Evolutionary conservation across 2,888 invertebrate species (phyloP).

Genomic region (Monoplex corrugatus): DNA sequence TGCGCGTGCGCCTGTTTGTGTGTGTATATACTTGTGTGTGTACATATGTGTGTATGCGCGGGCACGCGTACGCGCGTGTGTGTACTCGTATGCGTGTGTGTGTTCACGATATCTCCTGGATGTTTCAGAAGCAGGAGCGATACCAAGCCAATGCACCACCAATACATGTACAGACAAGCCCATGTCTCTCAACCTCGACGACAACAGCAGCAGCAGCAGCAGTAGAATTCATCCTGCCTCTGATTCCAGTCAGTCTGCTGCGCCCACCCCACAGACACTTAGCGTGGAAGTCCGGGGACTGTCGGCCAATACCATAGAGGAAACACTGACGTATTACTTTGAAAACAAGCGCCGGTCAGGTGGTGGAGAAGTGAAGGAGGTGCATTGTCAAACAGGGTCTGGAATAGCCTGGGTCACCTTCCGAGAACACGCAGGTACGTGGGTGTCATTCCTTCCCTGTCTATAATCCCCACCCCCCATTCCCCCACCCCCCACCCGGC

Average conservation of each 20-base stretch:
- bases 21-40: constrained; percentile 10
- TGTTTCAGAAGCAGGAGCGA: too few relatives aligned
- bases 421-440: constrained; percentile 24
- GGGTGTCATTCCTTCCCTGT: too few relatives aligned
- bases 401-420: constrained; percentile 24
- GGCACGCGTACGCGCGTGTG: not conserved
- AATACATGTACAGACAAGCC: too few relatives aligned
- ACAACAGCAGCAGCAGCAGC: too few relatives aligned
- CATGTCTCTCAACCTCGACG: too few relatives aligned
- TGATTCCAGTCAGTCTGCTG: too few relatives aligned
- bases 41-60: not conserved
- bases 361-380: not conserved
- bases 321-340: not conserved
- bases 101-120: too few relatives aligned
- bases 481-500: too few relatives aligned
- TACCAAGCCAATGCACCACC: too few relatives aligned
- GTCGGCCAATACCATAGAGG: not conserved
- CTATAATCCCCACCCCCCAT: too few relatives aligned
- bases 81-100: not conserved
- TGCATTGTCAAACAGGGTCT: not conserved
- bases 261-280: not conserved
- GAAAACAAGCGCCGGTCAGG: constrained; percentile 34
- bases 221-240: too few relatives aligned
- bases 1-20: not conserved
- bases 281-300: not conserved